Evolutionary conservation across 2,797 vertebrate species (phyloP).

Genomic region (Chelmon rostratus): DNA sequence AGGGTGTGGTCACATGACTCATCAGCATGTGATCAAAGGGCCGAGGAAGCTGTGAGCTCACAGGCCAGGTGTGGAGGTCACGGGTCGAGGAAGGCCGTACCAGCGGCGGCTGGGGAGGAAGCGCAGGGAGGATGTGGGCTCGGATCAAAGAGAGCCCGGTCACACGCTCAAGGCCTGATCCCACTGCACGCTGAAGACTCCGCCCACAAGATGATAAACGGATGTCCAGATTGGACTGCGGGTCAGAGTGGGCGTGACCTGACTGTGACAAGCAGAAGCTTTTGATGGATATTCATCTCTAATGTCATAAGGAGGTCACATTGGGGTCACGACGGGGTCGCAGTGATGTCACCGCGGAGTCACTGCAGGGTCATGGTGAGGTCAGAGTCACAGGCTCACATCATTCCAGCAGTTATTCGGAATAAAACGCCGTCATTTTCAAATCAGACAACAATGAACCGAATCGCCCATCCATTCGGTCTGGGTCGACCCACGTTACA

Average conservation of each 20-base stretch:
- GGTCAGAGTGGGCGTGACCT: slow-evolving; percentile 28
- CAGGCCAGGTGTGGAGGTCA: slow-evolving; percentile 60
- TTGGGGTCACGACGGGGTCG: slow-evolving; percentile 27
- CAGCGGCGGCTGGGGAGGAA: slow-evolving; percentile 53
- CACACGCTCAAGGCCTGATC: not conserved
- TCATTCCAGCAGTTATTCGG: slow-evolving; percentile 3
- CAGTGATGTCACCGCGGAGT: slow-evolving; percentile 26
- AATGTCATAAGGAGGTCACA: slow-evolving; percentile 37
- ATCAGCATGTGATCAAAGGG: slow-evolving; percentile 66
- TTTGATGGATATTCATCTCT: slow-evolving; percentile 38
- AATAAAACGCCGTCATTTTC: not conserved
- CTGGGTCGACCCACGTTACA: not conserved
- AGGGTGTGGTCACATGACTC: slow-evolving; percentile 66
- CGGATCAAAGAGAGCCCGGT: slow-evolving; percentile 48
- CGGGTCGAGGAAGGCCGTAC: slow-evolving; percentile 31
- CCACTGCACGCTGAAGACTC: not conserved
- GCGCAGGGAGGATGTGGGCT: slow-evolving; percentile 34
- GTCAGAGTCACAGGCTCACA: slow-evolving; percentile 19
- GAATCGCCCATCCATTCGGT: not conserved
- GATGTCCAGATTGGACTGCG: slow-evolving; percentile 30
- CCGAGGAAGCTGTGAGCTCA: slow-evolving; percentile 44
- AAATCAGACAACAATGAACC: not conserved
- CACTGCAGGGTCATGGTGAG: slow-evolving; percentile 23
- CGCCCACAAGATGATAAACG: slow-evolving; percentile 3
- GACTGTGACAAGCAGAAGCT: not conserved